Evolutionary conservation across 2,888 invertebrate species (phyloP).

Genomic region (Ichneumon xanthorius): DNA sequence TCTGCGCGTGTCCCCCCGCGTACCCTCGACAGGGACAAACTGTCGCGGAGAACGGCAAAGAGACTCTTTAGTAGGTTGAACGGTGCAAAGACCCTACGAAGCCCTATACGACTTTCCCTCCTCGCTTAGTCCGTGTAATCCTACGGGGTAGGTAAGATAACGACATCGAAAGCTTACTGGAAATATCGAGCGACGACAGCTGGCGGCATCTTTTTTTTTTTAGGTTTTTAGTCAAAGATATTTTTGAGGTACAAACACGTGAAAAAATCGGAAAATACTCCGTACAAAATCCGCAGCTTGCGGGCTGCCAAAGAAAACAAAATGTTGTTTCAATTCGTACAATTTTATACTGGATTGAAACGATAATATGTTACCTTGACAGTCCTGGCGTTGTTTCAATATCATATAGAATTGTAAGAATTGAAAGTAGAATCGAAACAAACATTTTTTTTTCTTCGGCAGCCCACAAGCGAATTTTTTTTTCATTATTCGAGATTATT

Average conservation of each 20-base stretch:
- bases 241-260: slow-evolving; percentile 12
- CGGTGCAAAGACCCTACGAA: slow-evolving; percentile 48
- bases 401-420: too few species aligned
- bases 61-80: slow-evolving; percentile 26
- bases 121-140: slow-evolving; percentile 42
- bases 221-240: slow-evolving; percentile 13
- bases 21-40: slow-evolving; percentile 6
- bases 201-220: slow-evolving; percentile 27
- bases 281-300: neutral
- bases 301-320: too few species aligned
- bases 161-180: slow-evolving; percentile 71
- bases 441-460: too few species aligned
- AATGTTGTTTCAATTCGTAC: too few species aligned
- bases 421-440: too few species aligned
- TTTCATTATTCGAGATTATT: too few species aligned
- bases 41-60: slow-evolving; percentile 20
- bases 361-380: too few species aligned
- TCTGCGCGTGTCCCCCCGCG: neutral
- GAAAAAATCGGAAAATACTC: neutral
- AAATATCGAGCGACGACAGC: slow-evolving; percentile 62
- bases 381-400: too few species aligned
- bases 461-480: too few species aligned
- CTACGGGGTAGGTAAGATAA: slow-evolving; percentile 64
- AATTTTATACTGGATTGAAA: too few species aligned
- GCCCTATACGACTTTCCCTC: slow-evolving; percentile 21